Evolutionary conservation across 2,113 vertebrate species (phyloP), one percentile per base, ranked within the genome.

Genomic region (Maylandia zebra): DNA sequence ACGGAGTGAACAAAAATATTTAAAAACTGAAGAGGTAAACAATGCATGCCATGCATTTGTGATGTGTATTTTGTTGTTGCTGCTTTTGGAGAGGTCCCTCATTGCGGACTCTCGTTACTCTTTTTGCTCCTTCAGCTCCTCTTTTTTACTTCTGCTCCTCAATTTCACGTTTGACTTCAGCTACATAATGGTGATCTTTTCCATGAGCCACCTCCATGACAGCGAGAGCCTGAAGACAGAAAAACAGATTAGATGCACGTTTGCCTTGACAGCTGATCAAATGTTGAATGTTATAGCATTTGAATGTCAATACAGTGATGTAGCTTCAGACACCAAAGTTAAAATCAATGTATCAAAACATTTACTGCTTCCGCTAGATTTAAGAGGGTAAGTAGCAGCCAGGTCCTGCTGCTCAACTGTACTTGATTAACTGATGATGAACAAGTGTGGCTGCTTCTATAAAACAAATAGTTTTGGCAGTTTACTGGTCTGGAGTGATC

Each of bases 201-300:
- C 99, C 99, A 22, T 99, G 98, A 61, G 97, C 98, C 80, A 99
- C 96, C 91, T 98, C 98, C 99, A 99, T 99, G 95, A 99, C 98
- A 43, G 96, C 97, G 22, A 99, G 87, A 85, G 98, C 98, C 98
- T 99, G 92, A 74, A 89, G 84, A 92, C 81, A 96, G 16, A 9
- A 76, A 64, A 87, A 32, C 2, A 61, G 16, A 56, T 76, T 27
- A 74, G 30, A 66, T 13, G 43, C 27, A 57, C 4, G 0, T 10
- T 27, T 13, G 6, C 10, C 9, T 57, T 50, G 14, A 50, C 17
- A 56, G 36, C 17, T 55, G 48, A 55, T 81, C 32, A 17, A 84
- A 81, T 9, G 32, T 24, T 16, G 53, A 83, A 19, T 7, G 24
- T 12, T 48, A 38, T 13, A 17, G 34, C 84, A 59, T 27, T 24